phyloP scores from a whole-genome alignment of 1,140 invertebrate species.

The Temnothorax curvispinosus region DNA sequence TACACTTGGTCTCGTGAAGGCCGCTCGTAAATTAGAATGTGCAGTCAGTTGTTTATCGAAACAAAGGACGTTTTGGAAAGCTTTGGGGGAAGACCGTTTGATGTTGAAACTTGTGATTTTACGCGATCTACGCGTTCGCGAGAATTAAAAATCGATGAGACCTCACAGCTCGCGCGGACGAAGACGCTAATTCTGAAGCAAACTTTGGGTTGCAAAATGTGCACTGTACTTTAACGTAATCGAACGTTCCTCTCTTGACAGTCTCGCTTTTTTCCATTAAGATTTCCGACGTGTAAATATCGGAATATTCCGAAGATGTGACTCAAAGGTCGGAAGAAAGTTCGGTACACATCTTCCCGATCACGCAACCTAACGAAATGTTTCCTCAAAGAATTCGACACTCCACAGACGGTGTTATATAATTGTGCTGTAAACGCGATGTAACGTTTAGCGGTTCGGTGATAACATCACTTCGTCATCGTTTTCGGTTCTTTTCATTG shows the following conservation, averaged over 20 bases:
- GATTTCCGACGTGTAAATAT: neutral
- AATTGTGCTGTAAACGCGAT: constrained; percentile 29
- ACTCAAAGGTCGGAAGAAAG: constrained; percentile 57
- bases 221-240: neutral
- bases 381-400: constrained; percentile 54
- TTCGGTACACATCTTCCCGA: constrained; percentile 50
- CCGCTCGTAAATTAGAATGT: neutral
- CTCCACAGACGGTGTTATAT: constrained; percentile 28
- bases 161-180: neutral
- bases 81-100: neutral
- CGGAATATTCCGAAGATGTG: constrained; percentile 3
- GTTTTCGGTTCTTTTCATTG: constrained; percentile 10
- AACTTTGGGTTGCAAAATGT: constrained; percentile 12
- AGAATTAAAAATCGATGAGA: constrained; percentile 11
- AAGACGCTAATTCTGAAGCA: constrained; percentile 24
- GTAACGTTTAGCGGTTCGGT: constrained; percentile 54
- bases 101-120: constrained; percentile 31
- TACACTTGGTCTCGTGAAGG: neutral
- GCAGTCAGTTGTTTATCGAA: neutral
- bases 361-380: constrained; percentile 68
- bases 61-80: constrained; percentile 38
- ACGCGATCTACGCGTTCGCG: neutral
- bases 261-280: neutral
- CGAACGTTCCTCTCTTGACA: neutral
- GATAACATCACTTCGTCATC: constrained; percentile 59